Conservation (phyloP, 2,888 invertebrate species). For the Hypolimnas misippus region DNA sequence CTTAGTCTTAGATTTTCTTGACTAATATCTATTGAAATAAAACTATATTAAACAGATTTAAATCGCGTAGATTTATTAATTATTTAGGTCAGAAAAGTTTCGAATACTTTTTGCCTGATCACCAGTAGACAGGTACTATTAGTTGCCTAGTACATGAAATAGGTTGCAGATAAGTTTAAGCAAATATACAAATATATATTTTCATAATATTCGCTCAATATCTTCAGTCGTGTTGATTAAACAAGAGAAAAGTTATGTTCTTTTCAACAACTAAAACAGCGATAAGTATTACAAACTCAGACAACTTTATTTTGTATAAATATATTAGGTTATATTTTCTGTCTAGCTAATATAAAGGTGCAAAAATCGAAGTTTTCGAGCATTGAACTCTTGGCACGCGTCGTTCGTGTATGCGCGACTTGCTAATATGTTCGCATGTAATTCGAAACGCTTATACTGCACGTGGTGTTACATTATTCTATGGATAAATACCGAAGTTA, state of each 20-base stretch:
- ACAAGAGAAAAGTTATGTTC: not conserved
- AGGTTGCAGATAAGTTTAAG: not conserved
- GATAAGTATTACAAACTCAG: not conserved
- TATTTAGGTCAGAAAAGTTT: no score
- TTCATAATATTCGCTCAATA: not conserved
- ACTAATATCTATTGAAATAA: no score
- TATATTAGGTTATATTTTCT: slow-evolving; percentile 23
- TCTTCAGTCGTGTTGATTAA: not conserved
- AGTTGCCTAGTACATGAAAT: no score
- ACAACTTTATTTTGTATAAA: no score
- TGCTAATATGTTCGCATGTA: slow-evolving; percentile 33
- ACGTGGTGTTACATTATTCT: slow-evolving; percentile 24
- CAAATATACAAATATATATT: not conserved
- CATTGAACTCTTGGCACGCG: slow-evolving; percentile 45
- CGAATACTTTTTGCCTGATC: no score
- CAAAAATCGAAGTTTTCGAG: slow-evolving; percentile 41
- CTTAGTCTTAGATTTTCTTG: no score
- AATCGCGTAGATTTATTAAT: no score
- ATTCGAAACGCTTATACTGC: slow-evolving; percentile 31
- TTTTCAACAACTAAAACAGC: slow-evolving; percentile 1
- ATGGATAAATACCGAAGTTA: slow-evolving; percentile 7
- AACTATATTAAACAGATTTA: no score
- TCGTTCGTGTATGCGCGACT: slow-evolving; percentile 31
- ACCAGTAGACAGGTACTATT: no score
- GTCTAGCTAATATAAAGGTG: slow-evolving; percentile 15